Percentiles rank a stretch among this genome's conserved stretches.
Evolutionary conservation across 2,888 invertebrate genomes (phyloP).

Genomic region (Drosophila nigricruria): DNA sequence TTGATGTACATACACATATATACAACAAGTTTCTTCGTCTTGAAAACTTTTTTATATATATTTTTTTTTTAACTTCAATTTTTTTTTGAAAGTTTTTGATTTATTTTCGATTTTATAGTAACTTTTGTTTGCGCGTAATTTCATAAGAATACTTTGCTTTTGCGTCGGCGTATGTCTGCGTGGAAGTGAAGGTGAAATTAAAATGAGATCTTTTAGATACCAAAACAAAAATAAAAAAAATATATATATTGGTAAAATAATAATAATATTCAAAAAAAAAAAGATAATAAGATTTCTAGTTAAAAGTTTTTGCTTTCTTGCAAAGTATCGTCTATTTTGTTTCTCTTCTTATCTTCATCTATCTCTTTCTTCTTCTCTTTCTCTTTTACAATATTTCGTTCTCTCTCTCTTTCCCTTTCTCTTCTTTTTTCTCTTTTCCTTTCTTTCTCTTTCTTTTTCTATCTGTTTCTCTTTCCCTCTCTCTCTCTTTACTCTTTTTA

Average conservation of each 20-base stretch:
- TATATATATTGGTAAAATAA: constrained; percentile 9
- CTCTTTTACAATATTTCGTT: neutral
- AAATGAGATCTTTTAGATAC: constrained; percentile 71
- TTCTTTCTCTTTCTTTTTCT: neutral
- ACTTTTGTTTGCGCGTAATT: constrained; percentile 66
- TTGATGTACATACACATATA: constrained; percentile 37
- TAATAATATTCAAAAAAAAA: constrained; percentile 13
- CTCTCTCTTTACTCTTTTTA: too few species aligned
- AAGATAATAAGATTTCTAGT: constrained; percentile 19
- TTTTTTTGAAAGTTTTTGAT: neutral
- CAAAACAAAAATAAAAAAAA: constrained; percentile 37
- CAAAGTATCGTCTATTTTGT: constrained; percentile 7
- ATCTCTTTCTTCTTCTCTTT: neutral
- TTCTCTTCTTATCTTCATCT: neutral
- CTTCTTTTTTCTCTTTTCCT: too few species aligned
- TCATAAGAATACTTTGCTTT: constrained; percentile 77
- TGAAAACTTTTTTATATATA: constrained; percentile 6
- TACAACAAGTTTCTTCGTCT: constrained; percentile 31
- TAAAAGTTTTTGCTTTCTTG: neutral
- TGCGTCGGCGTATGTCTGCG: constrained; percentile 72
- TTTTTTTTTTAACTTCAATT: constrained; percentile 3
- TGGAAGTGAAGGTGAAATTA: constrained; percentile 66
- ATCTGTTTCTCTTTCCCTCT: neutral
- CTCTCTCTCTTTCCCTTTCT: too few species aligned
- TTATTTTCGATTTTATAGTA: constrained; percentile 47